Conservation (phyloP, 2,113 vertebrate species). For the Microtus montanus region DNA sequence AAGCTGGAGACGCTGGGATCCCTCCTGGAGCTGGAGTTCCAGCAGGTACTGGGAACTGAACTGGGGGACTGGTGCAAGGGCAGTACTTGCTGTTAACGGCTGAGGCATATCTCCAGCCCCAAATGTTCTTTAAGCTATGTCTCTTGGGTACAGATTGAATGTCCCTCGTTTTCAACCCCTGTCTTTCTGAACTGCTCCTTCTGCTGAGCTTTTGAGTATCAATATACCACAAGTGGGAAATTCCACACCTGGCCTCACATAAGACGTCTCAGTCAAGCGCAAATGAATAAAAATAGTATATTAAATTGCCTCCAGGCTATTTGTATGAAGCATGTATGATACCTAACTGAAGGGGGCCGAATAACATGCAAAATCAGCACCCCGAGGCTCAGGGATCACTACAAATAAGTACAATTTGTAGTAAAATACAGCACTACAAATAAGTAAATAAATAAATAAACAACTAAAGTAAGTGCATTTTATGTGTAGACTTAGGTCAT, state of each 20-base stretch:
- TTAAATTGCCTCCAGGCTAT: neutral
- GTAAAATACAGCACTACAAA: neutral
- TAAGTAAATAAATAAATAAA: neutral
- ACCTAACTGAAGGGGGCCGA: too few relatives aligned
- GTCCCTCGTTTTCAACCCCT: neutral
- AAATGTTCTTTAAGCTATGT: neutral
- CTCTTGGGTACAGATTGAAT: conserved; percentile 11
- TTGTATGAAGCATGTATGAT: neutral
- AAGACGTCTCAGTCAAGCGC: neutral
- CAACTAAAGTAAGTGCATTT: neutral
- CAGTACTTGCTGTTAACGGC: neutral
- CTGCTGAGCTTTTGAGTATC: neutral
- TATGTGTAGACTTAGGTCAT: neutral
- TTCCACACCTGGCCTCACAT: neutral
- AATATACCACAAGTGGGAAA: neutral
- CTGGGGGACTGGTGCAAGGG: neutral
- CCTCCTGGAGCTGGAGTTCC: neutral
- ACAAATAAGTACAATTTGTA: neutral
- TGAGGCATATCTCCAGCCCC: neutral
- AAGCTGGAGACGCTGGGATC: neutral
- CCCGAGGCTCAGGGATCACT: neutral
- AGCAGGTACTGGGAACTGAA: neutral
- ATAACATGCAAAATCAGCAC: neutral
- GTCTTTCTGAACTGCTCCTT: neutral
- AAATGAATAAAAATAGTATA: neutral